Conservation (phyloP, 2,797 vertebrate species). For the Gorsachius magnificus region DNA sequence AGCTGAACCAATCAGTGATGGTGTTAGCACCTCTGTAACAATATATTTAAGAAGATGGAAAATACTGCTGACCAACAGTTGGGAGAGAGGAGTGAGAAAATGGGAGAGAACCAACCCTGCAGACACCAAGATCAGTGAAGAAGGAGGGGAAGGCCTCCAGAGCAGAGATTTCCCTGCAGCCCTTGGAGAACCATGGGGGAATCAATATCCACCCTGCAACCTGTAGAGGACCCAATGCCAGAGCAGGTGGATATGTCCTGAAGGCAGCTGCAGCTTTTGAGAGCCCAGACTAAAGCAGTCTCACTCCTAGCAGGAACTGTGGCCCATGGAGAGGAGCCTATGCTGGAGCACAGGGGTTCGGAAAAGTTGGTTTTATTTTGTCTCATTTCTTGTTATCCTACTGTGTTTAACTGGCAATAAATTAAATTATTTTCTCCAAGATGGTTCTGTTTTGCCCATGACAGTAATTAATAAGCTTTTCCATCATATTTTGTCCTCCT, state of each 20-base stretch:
- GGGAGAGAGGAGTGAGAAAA: not conserved
- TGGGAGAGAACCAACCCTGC: not conserved
- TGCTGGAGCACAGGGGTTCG: fast-evolving
- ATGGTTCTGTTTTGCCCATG: not conserved
- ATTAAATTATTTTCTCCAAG: not conserved
- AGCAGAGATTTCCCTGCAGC: not conserved
- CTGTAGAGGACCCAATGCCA: fast-evolving
- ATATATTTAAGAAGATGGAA: not conserved
- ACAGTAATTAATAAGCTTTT: not conserved
- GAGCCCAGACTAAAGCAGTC: fast-evolving
- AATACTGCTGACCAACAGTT: not conserved
- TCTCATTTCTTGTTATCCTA: not conserved
- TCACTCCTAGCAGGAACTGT: not conserved
- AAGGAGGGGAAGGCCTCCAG: not conserved
- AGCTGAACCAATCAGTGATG: not conserved
- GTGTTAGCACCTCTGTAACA: not conserved
- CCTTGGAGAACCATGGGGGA: not conserved
- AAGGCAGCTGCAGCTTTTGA: not conserved
- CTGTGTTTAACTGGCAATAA: not conserved
- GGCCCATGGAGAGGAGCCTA: not conserved
- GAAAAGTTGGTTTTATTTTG: not conserved
- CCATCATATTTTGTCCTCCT: not conserved
- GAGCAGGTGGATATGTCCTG: not conserved
- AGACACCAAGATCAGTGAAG: not conserved
- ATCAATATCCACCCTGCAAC: not conserved